These are phyloP conservation scores for Azorinus chamasolen DNA, from an alignment of 2,888 invertebrate genomes.

Conservation along the genomic window DNA sequence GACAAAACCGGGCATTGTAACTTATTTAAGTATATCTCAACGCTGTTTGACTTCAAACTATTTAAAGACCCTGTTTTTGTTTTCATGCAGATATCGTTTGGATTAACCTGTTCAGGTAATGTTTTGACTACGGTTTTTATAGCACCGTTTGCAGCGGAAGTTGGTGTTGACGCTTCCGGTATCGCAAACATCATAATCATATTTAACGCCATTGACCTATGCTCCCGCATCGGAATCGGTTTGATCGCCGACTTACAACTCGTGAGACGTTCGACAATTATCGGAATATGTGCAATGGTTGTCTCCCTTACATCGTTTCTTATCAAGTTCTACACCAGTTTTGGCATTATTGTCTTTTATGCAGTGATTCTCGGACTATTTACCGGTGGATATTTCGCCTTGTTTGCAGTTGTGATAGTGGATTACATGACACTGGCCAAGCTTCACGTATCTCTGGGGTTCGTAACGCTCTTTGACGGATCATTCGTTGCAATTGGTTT, in stretches of 20 bases:
- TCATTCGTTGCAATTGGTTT: slow-evolving; percentile 48
- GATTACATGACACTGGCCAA: slow-evolving; percentile 66
- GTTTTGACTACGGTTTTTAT: slow-evolving; percentile 50
- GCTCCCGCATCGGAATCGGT: slow-evolving; percentile 45
- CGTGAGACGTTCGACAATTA: slow-evolving; percentile 37
- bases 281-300: slow-evolving; percentile 31
- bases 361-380: slow-evolving; percentile 63
- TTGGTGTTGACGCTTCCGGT: slow-evolving; percentile 33
- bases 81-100: slow-evolving; percentile 26
- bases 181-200: slow-evolving; percentile 50
- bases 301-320: slow-evolving; percentile 22
- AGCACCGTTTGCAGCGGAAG: slow-evolving; percentile 55
- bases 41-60: slow-evolving; percentile 36
- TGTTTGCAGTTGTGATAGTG: slow-evolving; percentile 67
- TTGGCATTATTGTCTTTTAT: slow-evolving; percentile 55
- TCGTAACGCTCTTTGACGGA: slow-evolving; percentile 63
- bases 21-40: slow-evolving; percentile 6
- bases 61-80: slow-evolving; percentile 52
- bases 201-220: slow-evolving; percentile 43
- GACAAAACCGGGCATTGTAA: not conserved
- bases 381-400: slow-evolving; percentile 63
- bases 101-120: slow-evolving; percentile 42
- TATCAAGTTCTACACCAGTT: slow-evolving; percentile 51
- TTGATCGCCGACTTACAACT: slow-evolving; percentile 43
- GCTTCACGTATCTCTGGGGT: slow-evolving; percentile 63